Base-by-base conservation (phyloP, 2,888 invertebrate genomes). In the Drosophila recens region DNA sequence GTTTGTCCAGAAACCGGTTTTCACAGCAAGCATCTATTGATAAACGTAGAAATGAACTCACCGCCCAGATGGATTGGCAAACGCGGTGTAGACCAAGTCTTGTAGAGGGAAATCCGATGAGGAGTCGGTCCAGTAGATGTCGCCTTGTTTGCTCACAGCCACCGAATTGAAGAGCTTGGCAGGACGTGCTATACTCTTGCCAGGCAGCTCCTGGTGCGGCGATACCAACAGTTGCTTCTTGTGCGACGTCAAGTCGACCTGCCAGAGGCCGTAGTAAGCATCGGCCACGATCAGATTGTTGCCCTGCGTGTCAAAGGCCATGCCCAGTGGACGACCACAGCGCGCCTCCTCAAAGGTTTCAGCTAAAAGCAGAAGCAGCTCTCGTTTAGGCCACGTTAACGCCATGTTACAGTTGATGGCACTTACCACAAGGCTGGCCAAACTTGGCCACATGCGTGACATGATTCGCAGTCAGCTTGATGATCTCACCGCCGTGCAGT, bases 261-360 rank as follows among this genome's bases (percentile, higher is more conserved):
- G 95, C 94, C 96, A 98, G 63, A 99, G 93, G 23, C 99, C 99
- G 87, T 96, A 94, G 92, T 98, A 99, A 0, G 97, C 95, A 94
- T 99, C 99, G 9, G 94, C 95, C 13, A 97, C 96, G 86, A 95
- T 95, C 87, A 95, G 94, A 79, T 91, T 93, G 75, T 93, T 94
- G 38, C 95, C 96, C 82, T 94, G 94, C 49, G 95, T 95, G 91
- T 97, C 96, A 90, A 98, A 96, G 65, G 95, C 93, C 89, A 99
- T 93, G 13, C 98, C 99, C n/a, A 99, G 93, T 0, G 98, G 98
- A 67, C 98, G 95, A 1, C 99, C 99, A 93, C 99, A 99, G 64
- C 95, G 95, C 10, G 95, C 94, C 91, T 98, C 98, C 90, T 97
- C 95, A 88, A 94, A 94, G 45, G 94, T 89, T 11, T 95, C 96